A percentile compares a stretch with the other conserved stretches of the same genome.
phyloP scores from a whole-genome alignment of 2,888 invertebrate genomes.

The Tineola bisselliella region DNA sequence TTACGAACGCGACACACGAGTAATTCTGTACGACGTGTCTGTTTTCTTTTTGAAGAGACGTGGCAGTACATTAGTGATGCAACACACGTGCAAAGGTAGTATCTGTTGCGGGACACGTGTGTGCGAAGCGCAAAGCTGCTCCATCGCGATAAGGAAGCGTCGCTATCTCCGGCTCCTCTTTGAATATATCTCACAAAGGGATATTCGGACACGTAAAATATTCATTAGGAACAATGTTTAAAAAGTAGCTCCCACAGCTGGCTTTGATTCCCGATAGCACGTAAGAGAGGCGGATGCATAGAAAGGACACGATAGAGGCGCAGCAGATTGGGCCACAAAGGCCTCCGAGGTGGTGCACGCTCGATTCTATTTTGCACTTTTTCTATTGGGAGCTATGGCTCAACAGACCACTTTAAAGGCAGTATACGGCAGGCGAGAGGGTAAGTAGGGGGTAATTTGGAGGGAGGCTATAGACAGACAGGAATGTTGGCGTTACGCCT shows the following conservation, averaged over 20 bases:
- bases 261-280: slow-evolving; percentile 63
- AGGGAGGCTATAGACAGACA: slow-evolving; percentile 43
- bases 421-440: slow-evolving; percentile 49
- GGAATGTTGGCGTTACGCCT: slow-evolving; percentile 59
- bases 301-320: slow-evolving; percentile 60
- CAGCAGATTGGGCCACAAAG: slow-evolving; percentile 67
- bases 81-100: slow-evolving; percentile 40
- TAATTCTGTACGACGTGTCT: slow-evolving; percentile 46
- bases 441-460: slow-evolving; percentile 68
- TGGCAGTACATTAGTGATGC: slow-evolving; percentile 47
- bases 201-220: slow-evolving; percentile 44
- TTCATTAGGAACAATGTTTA: slow-evolving; percentile 59
- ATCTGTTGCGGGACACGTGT: slow-evolving; percentile 34
- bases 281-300: slow-evolving; percentile 58
- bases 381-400: slow-evolving; percentile 62
- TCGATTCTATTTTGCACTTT: slow-evolving; percentile 58
- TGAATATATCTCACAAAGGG: slow-evolving; percentile 7
- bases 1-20: slow-evolving; percentile 47
- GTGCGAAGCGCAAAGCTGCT: slow-evolving; percentile 27
- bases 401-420: slow-evolving; percentile 67
- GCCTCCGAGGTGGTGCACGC: slow-evolving; percentile 62
- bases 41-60: slow-evolving; percentile 24
- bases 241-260: slow-evolving; percentile 41
- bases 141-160: slow-evolving; percentile 52
- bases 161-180: slow-evolving; percentile 36